These are phyloP conservation scores for Nipponia nippon DNA, from an alignment of 2,113 vertebrate species.

Conservation along the genomic window DNA sequence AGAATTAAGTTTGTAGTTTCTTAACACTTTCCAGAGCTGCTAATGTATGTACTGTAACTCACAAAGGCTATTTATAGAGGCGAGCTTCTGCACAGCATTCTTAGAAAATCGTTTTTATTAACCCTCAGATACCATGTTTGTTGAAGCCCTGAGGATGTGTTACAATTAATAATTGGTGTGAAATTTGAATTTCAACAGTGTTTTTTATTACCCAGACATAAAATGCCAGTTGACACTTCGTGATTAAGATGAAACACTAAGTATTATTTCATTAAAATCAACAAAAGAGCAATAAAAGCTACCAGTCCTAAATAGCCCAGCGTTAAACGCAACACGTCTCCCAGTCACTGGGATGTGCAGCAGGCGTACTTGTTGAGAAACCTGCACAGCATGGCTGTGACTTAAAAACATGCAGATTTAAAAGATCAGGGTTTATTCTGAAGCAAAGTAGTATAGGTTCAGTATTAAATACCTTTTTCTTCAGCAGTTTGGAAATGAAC, in stretches of 20 bases:
- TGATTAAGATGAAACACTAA: neutral
- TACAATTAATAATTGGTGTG: slow-evolving; percentile 50
- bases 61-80: slow-evolving; percentile 29
- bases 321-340: neutral
- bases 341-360: neutral
- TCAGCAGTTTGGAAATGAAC: neutral
- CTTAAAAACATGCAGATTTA: neutral
- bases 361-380: neutral
- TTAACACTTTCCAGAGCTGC: slow-evolving; percentile 27
- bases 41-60: slow-evolving; percentile 47
- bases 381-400: neutral
- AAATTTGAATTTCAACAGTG: slow-evolving; percentile 46
- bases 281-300: slow-evolving; percentile 49
- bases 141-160: slow-evolving; percentile 20
- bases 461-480: neutral
- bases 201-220: slow-evolving; percentile 24
- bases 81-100: neutral
- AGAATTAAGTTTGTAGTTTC: slow-evolving; percentile 5
- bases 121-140: slow-evolving; percentile 12
- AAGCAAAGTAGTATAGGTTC: neutral
- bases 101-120: slow-evolving; percentile 40
- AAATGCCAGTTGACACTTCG: neutral
- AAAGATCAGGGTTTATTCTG: neutral
- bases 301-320: neutral
- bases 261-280: slow-evolving; percentile 11